Percentiles rank a stretch among this genome's conserved stretches.
Conservation (phyloP, 2,888 invertebrate species). For the Clanis bilineata region DNA sequence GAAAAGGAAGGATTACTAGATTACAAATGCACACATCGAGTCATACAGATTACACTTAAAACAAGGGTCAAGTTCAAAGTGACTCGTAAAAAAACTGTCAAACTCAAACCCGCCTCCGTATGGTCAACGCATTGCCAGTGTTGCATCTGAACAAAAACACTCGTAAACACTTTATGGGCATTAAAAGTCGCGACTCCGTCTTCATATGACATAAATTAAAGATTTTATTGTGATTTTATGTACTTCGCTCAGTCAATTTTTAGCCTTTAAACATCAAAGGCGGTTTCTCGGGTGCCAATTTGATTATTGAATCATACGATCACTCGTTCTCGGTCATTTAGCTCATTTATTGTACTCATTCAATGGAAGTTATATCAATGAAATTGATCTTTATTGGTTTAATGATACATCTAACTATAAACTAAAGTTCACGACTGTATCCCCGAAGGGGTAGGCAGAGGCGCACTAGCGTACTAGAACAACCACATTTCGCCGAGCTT, state of each 20-base stretch:
- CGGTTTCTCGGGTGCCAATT: neutral
- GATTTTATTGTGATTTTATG: neutral
- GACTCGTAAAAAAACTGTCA: neutral
- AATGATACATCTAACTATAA: too few relatives aligned
- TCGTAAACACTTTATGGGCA: constrained; percentile 11
- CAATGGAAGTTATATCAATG: neutral
- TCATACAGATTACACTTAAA: neutral
- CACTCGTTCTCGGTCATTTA: neutral
- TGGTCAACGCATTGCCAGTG: neutral
- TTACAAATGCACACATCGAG: neutral
- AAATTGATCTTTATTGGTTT: neutral
- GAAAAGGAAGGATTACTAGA: too few relatives aligned
- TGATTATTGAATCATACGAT: neutral
- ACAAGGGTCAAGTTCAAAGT: neutral
- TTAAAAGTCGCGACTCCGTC: constrained; percentile 4
- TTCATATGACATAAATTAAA: neutral
- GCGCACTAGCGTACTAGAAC: too few relatives aligned
- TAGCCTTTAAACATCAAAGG: neutral
- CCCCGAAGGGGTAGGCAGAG: too few relatives aligned
- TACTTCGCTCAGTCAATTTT: neutral
- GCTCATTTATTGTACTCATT: neutral
- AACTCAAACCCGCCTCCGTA: neutral
- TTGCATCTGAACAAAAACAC: constrained; percentile 4
- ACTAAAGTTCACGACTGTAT: too few relatives aligned
- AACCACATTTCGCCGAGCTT: too few relatives aligned